Evolutionary conservation across 2,797 vertebrate genomes (phyloP).

Genomic region (Protonibea diacanthus): DNA sequence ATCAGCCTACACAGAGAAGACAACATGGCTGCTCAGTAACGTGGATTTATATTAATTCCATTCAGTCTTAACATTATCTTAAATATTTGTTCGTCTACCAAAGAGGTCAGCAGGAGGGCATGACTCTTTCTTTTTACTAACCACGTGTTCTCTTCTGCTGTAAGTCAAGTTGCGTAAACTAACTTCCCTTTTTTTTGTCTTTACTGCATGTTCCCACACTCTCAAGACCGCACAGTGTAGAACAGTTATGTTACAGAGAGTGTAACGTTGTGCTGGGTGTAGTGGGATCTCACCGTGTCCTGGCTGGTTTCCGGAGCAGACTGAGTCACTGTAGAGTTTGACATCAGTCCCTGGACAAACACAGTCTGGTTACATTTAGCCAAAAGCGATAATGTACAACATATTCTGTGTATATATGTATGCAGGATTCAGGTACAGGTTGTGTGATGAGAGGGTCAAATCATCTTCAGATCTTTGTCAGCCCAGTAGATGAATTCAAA

Average conservation of each 20-base stretch:
- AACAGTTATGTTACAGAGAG: not conserved
- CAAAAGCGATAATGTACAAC: not conserved
- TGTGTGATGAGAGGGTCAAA: not conserved
- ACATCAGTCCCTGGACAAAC: not conserved
- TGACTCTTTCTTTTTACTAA: no score
- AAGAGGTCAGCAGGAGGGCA: no score
- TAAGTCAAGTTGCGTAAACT: not conserved
- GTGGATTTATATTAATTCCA: not conserved
- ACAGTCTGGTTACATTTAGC: not conserved
- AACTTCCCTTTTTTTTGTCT: constrained; percentile 4
- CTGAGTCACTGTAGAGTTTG: not conserved
- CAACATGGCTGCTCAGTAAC: not conserved
- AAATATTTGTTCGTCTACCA: not conserved
- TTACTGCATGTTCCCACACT: not conserved
- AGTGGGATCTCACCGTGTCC: constrained; percentile 9
- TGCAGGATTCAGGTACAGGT: not conserved
- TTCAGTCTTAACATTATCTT: not conserved
- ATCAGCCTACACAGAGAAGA: not conserved
- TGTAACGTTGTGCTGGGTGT: not conserved
- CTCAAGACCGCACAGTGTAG: not conserved
- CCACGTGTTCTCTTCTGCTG: not conserved
- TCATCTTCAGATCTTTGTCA: not conserved
- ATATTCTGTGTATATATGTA: not conserved
- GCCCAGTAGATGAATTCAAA: not conserved
- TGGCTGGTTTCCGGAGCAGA: not conserved